Conservation (phyloP, 2,888 invertebrate species). For the Isotomurus palustris region DNA sequence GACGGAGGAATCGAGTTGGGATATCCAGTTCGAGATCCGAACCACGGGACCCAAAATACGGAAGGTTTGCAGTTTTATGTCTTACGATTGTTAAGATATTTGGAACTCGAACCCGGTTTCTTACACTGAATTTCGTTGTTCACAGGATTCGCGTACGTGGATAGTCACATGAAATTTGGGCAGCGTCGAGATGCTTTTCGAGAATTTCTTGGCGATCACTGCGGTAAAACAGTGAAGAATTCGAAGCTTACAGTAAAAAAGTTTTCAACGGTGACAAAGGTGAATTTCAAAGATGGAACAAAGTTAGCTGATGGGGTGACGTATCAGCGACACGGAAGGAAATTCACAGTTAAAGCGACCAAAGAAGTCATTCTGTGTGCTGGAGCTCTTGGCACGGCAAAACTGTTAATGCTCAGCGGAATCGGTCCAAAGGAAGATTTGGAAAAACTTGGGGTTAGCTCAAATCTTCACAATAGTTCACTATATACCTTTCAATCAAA, state of each 20-base stretch:
- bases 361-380: slow-evolving; percentile 19
- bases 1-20: slow-evolving; percentile 21
- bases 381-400: slow-evolving; percentile 12
- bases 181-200: slow-evolving; percentile 12
- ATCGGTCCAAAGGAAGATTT: slow-evolving; percentile 18
- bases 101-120: no score
- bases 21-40: slow-evolving; percentile 24
- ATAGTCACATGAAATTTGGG: slow-evolving; percentile 18
- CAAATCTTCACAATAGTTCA: no score
- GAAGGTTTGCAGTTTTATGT: slow-evolving; percentile 10
- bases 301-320: slow-evolving; percentile 17
- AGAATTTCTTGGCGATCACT: no score
- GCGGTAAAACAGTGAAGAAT: slow-evolving; percentile 8
- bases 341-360: slow-evolving; percentile 4
- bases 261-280: slow-evolving; percentile 22
- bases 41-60: slow-evolving; percentile 18
- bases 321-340: slow-evolving; percentile 24
- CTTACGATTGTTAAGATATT: background rate
- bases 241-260: slow-evolving; percentile 13
- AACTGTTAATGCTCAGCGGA: slow-evolving; percentile 13
- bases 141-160: slow-evolving; percentile 25
- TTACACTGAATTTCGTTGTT: no score
- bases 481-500: background rate
- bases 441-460: slow-evolving; percentile 10
- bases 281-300: slow-evolving; percentile 6